phyloP scores from a whole-genome alignment of 2,113 vertebrate genomes.

The Platysteira castanea region DNA sequence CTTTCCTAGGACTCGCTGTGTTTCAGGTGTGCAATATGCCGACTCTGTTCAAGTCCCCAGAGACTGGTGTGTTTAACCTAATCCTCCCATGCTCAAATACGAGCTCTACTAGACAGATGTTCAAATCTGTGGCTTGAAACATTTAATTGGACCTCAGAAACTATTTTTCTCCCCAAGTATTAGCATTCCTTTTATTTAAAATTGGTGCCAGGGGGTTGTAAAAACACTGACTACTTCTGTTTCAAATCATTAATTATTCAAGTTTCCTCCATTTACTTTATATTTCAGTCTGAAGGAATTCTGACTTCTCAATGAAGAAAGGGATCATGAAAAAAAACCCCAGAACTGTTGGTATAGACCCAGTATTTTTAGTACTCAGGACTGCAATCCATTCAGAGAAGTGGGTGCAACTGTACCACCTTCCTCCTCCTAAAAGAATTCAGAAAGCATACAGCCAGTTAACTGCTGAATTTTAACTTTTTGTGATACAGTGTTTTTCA shows the following conservation, averaged over 20 bases:
- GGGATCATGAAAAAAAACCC: background rate
- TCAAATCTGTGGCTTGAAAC: conserved; percentile 39
- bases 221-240: conserved; percentile 37
- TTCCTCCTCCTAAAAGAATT: background rate
- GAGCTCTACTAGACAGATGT: conserved; percentile 19
- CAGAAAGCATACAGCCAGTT: background rate
- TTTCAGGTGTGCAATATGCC: conserved; percentile 17
- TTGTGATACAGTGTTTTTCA: background rate
- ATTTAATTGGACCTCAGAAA: conserved; percentile 1
- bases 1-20: background rate
- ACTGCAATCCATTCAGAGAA: background rate
- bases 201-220: conserved; percentile 36
- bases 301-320: background rate
- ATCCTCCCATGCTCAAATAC: background rate
- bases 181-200: conserved; percentile 50
- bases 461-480: background rate
- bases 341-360: background rate
- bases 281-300: conserved; percentile 34
- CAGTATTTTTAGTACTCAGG: background rate
- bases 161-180: background rate
- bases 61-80: conserved; percentile 24
- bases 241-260: conserved; percentile 61
- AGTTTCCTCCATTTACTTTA: conserved; percentile 37
- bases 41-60: background rate
- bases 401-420: background rate